Conservation (phyloP, 2,888 invertebrate genomes). For the Pteria penguin region DNA sequence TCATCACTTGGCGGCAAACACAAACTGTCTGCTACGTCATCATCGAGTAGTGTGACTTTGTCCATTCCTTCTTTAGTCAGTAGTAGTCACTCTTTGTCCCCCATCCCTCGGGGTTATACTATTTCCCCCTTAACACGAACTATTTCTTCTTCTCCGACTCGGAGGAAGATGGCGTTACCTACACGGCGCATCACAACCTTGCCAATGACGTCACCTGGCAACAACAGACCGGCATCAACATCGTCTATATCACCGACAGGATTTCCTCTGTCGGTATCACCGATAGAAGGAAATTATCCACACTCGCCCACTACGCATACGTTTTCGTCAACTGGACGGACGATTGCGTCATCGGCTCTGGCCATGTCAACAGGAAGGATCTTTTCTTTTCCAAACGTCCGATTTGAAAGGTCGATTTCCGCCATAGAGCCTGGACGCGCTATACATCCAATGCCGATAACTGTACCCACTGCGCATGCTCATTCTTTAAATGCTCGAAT, state of each 20-base stretch:
- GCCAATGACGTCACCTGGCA: not conserved
- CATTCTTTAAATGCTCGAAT: constrained; percentile 7
- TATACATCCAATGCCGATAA: constrained; percentile 5
- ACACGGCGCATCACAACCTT: constrained; percentile 4
- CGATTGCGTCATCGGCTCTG: constrained; percentile 8
- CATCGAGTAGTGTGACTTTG: not conserved
- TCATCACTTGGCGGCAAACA: not conserved
- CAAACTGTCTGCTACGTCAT: not conserved
- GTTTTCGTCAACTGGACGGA: constrained; percentile 16
- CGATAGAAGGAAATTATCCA: not conserved
- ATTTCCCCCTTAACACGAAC: constrained; percentile 7
- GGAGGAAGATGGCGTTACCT: constrained; percentile 11
- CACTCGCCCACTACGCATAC: constrained; percentile 9
- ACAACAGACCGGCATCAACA: not conserved
- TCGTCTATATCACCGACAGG: constrained; percentile 14
- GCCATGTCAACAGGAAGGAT: constrained; percentile 20
- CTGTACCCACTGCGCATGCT: constrained; percentile 18
- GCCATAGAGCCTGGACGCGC: not conserved
- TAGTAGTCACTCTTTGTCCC: not conserved
- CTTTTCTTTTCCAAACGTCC: constrained; percentile 17
- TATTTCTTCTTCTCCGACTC: constrained; percentile 19
- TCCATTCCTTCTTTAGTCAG: not conserved
- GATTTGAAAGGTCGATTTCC: constrained; percentile 12
- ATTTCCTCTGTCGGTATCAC: constrained; percentile 9
- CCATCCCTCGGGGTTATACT: not conserved